A percentile compares a stretch with the other conserved stretches of the same genome.
These are phyloP conservation scores for Aporophyla nigra DNA, from an alignment of 2,888 invertebrate species.

Conservation along the genomic window DNA sequence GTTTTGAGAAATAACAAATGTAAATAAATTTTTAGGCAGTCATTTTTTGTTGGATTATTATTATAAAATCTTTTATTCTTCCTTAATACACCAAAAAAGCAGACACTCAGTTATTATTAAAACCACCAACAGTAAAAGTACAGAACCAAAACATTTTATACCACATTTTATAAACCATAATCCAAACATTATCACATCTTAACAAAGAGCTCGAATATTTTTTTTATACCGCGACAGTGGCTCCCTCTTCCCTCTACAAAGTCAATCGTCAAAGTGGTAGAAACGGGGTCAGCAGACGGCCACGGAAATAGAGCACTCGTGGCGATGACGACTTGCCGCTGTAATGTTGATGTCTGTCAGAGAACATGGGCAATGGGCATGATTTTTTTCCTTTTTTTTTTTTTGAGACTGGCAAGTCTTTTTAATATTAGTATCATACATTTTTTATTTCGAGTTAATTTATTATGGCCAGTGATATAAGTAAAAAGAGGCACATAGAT, in stretches of 20 bases:
- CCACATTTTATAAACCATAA: constrained; percentile 4
- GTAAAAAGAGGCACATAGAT: too few species aligned
- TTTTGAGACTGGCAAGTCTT: constrained; percentile 13
- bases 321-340: constrained; percentile 62
- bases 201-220: constrained; percentile 49
- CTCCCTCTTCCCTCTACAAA: constrained; percentile 60
- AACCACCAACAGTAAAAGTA: neutral
- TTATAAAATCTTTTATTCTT: neutral
- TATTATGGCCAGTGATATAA: neutral
- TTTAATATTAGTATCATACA: neutral
- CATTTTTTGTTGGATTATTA: neutral
- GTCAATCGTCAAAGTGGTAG: constrained; percentile 82
- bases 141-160: neutral
- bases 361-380: constrained; percentile 32
- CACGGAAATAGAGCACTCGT: constrained; percentile 73
- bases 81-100: neutral
- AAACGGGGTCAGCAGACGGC: constrained; percentile 74
- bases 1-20: neutral
- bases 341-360: constrained; percentile 54
- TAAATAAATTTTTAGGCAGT: neutral
- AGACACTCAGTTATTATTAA: constrained; percentile 6
- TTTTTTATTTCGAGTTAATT: neutral
- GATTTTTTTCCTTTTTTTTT: constrained; percentile 42
- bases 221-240: constrained; percentile 59
- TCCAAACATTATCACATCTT: constrained; percentile 31